These are phyloP conservation scores for Blastomussa wellsi DNA, from an alignment of 92 coral and sea anemone species.

Conservation along the genomic window DNA sequence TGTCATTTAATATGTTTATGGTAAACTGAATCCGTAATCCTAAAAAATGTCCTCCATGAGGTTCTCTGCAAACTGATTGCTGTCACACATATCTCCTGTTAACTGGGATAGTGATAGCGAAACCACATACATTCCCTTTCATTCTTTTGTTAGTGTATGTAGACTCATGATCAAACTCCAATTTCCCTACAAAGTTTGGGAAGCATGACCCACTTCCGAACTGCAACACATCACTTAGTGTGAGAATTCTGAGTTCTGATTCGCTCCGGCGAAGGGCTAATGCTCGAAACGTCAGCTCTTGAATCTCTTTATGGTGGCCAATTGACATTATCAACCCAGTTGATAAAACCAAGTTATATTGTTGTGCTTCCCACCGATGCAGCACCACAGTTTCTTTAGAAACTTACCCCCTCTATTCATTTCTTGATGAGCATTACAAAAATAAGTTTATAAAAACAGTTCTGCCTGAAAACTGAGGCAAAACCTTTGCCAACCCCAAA, in stretches of 20 bases:
- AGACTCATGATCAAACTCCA: constrained; percentile 51
- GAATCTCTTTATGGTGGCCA: too few relatives aligned
- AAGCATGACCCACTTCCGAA: constrained; percentile 61
- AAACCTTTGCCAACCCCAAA: too few relatives aligned
- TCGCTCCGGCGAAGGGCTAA: too few relatives aligned
- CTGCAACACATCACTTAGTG: constrained; percentile 49
- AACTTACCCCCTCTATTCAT: too few relatives aligned
- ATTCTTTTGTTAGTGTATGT: constrained; percentile 33
- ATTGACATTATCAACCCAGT: too few relatives aligned
- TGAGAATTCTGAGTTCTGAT: constrained; percentile 21
- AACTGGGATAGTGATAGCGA: constrained; percentile 53
- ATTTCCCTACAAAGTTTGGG: constrained; percentile 58
- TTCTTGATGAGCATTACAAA: too few relatives aligned
- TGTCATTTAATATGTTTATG: constrained; percentile 7
- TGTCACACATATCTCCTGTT: constrained; percentile 36
- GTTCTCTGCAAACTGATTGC: constrained; percentile 36
- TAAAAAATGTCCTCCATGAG: constrained; percentile 56
- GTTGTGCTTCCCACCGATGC: too few relatives aligned
- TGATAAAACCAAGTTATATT: too few relatives aligned
- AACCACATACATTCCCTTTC: constrained; percentile 59
- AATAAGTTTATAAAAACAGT: too few relatives aligned
- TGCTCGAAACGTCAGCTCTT: too few relatives aligned
- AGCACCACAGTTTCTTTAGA: too few relatives aligned
- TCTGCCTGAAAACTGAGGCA: too few relatives aligned
- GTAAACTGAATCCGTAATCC: constrained; percentile 49